Evolutionary conservation across 2,888 invertebrate genomes (phyloP), one percentile per base, ranked within the genome.

Genomic region (Orthosia gothica): DNA sequence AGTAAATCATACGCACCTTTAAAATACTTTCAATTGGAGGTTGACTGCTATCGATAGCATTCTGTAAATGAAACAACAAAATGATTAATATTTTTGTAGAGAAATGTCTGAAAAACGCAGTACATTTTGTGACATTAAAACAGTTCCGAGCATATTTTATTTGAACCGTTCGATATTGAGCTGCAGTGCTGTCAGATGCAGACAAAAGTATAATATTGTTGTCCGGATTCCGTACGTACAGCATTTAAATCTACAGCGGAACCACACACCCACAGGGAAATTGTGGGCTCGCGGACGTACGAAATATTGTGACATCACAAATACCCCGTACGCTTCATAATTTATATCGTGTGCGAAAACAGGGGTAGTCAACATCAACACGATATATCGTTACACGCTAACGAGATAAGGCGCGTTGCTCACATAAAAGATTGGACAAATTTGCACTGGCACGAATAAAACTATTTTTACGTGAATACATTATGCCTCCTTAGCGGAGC

Each of bases 1-100:
- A 59, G 1, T 55, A 13, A 68, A 68, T 67, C 32, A 64, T 80
- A 87, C 92, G 93, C 92, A 97, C 98, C 97, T 97, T 97, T 90
- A 98, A 95, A 92, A 98, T 98, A 93, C 97, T 97, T 92, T 98
- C 97, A 92, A 97, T 97, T 87, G 95, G 96, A 84, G 97, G 96
- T 86, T 97, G 97, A 91, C 96, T 97, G 91, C 97, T 97, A 88
- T 97, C 97, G 88, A 96, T 95, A 85, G 93, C 89, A 88, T 91
- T 94, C 97, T 97, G 96, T 76, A 91, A 94, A 76, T 82, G 88
- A 89, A 91, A 89, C 76, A 87, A 88, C 83, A 87, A 87, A 79
- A 85, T 52, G 0, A 54, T 69, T 52, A 79, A 23, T 77, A 49
- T 49, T 57, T 64, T 67, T 63, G 16, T 15, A 4, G 11, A n/a